phyloP scores from a whole-genome alignment of 2,113 vertebrate genomes.

The Camelus dromedarius region DNA sequence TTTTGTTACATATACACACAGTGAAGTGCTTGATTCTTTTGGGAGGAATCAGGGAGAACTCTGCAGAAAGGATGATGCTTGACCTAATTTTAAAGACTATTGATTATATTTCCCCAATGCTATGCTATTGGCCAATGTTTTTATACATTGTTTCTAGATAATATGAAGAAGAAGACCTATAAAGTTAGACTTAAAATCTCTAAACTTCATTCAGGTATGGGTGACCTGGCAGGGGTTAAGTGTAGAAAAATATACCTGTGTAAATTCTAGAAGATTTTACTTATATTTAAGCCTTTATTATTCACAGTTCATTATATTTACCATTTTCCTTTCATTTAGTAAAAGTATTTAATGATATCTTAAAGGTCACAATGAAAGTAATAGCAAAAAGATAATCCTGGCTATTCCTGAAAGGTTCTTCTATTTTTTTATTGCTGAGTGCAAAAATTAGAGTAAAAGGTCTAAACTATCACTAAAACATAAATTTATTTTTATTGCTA shows the following conservation, averaged over 20 bases:
- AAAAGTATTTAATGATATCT: slow-evolving; percentile 52
- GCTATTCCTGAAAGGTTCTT: not conserved
- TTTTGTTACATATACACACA: not conserved
- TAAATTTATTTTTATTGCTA: slow-evolving; percentile 40
- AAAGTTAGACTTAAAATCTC: slow-evolving; percentile 13
- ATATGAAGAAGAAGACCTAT: not conserved
- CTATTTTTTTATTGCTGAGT: slow-evolving; percentile 41
- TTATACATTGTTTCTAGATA: not conserved
- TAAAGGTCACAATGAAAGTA: slow-evolving; percentile 56
- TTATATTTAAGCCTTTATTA: slow-evolving; percentile 22
- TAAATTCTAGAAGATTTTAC: slow-evolving; percentile 23
- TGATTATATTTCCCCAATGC: not conserved
- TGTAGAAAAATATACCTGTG: not conserved
- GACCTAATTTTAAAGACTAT: not conserved
- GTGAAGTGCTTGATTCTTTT: not conserved
- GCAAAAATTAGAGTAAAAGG: slow-evolving; percentile 48
- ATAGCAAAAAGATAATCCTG: slow-evolving; percentile 52
- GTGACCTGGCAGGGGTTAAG: not conserved
- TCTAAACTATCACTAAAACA: slow-evolving; percentile 28
- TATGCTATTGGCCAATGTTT: not conserved
- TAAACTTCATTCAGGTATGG: slow-evolving; percentile 18
- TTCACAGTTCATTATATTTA: slow-evolving; percentile 47
- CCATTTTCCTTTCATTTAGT: slow-evolving; percentile 57
- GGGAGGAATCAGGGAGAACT: not conserved
- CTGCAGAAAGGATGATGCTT: not conserved